Evolutionary conservation across 2,797 vertebrate species (phyloP), one percentile per base, ranked within the genome.

Genomic region (Sebastes matsubarae): DNA sequence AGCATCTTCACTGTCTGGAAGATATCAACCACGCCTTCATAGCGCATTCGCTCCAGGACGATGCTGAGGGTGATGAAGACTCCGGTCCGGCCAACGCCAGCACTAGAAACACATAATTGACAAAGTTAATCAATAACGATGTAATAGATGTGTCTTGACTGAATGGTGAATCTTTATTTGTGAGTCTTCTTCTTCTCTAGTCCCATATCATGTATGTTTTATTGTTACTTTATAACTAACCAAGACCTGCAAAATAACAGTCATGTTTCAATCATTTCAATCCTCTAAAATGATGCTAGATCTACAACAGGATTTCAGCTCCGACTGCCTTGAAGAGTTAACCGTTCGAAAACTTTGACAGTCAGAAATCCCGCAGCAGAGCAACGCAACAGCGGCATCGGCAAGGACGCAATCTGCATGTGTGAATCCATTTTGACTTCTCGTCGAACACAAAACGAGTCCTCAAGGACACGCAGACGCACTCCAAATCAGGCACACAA

Each of bases 1-100:
- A 99, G 96, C 98, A 99, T 98, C 96, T 99, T 99, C 87, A 99
- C 98, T 0, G 98, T 99, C 96, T 99, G 98, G 96, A 99, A 99
- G 92, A 99, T 97, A 93, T 99, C 98, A 83, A 99, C 98, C 88
- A 99, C 98, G 0, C 98, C 98, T 88, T 99, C 98, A 0, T 99
- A 99, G 76, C 98, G 97, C 98, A 99, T 99, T 38, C 98, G 92
- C 89, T 99, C 98, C 94, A 99, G 95, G 30, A 99, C 98, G 36
- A 99, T 99, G 88, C 98, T 99, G 79, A 99, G 95, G 0, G 98
- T 99, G 94, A 99, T 98, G 87, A 99, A 99, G 79, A 99, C 98
- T 0, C 98, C 98, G 0, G 98, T 99, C 88, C 98, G 94, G 77
- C 98, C 98, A 79, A 99, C 98, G 0, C 98, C 98, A 16, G 98